Percentiles rank a stretch among this genome's conserved stretches.
Conservation (phyloP, 2,113 vertebrate genomes). For the Gymnarchus niloticus region DNA sequence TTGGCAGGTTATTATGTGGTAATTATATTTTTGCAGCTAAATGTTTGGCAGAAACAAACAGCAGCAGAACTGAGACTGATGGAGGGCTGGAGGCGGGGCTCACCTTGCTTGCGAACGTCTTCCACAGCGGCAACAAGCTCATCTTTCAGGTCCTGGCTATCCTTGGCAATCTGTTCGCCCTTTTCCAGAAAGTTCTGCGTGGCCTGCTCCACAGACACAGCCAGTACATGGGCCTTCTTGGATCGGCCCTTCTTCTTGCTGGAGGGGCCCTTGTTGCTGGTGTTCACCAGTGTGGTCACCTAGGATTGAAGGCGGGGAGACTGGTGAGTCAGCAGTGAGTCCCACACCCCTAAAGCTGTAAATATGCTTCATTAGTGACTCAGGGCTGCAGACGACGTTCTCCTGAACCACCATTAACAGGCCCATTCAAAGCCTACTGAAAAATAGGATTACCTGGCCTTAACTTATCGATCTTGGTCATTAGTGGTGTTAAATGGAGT, state of each 20-base stretch:
- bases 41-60: too few species aligned
- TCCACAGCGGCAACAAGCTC: conserved; percentile 90
- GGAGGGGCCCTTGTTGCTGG: conserved; percentile 94
- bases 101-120: conserved; percentile 95
- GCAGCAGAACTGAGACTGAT: neutral
- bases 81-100: too few species aligned
- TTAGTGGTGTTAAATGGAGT: neutral
- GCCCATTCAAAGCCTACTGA: too few species aligned
- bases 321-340: neutral
- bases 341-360: too few species aligned
- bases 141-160: conserved; percentile 95
- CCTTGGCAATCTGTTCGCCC: conserved; percentile 95
- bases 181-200: conserved; percentile 98
- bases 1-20: neutral
- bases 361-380: too few species aligned
- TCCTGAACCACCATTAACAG: too few species aligned
- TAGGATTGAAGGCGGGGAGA: conserved; percentile 43
- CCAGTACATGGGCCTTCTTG: conserved; percentile 95
- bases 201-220: conserved; percentile 94
- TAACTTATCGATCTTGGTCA: too few species aligned
- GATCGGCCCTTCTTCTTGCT: conserved; percentile 97
- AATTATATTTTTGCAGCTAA: neutral
- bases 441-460: too few species aligned
- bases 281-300: conserved; percentile 97
- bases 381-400: too few species aligned